Percentiles rank a stretch among this genome's conserved stretches.
Conservation (phyloP, 2,888 invertebrate species). For the Thereva unica region DNA sequence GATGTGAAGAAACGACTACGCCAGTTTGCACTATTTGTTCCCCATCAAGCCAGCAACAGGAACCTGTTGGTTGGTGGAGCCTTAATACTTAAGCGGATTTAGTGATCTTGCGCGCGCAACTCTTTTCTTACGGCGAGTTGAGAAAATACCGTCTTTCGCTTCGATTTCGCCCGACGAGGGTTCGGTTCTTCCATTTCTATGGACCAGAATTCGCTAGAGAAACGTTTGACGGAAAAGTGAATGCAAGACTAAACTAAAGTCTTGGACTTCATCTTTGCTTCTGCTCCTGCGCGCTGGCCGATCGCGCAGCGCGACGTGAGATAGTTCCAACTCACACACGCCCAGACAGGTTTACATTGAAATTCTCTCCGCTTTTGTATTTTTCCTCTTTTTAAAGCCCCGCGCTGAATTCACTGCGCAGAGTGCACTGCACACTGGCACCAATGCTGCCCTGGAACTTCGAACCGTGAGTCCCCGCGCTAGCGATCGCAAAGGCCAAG, state of each 20-base stretch:
- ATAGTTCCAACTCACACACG: conserved; percentile 19
- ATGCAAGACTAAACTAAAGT: conserved; percentile 24
- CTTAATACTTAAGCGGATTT: neutral
- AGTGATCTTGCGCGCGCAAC: conserved; percentile 2
- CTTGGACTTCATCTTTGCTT: conserved; percentile 25
- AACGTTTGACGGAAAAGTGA: conserved; percentile 27
- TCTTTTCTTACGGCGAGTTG: conserved; percentile 14
- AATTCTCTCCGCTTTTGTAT: neutral
- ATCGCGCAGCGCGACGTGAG: conserved; percentile 4
- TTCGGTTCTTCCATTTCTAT: conserved; percentile 10
- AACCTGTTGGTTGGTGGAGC: conserved; percentile 21
- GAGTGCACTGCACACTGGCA: too few species aligned
- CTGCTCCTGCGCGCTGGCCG: neutral
- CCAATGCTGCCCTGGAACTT: too few species aligned
- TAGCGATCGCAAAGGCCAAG: too few species aligned
- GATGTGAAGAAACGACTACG: conserved; percentile 26
- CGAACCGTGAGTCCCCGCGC: too few species aligned
- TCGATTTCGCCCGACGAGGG: conserved; percentile 26
- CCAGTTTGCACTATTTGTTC: conserved; percentile 2
- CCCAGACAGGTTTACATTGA: conserved; percentile 25
- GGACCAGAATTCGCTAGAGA: conserved; percentile 16
- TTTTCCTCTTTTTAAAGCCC: too few species aligned
- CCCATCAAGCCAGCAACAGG: conserved; percentile 15
- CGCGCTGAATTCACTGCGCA: too few species aligned
- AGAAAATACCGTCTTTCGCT: conserved; percentile 2